These are phyloP conservation scores for Automeris io DNA, from an alignment of 2,888 invertebrate genomes.

Conservation along the genomic window DNA sequence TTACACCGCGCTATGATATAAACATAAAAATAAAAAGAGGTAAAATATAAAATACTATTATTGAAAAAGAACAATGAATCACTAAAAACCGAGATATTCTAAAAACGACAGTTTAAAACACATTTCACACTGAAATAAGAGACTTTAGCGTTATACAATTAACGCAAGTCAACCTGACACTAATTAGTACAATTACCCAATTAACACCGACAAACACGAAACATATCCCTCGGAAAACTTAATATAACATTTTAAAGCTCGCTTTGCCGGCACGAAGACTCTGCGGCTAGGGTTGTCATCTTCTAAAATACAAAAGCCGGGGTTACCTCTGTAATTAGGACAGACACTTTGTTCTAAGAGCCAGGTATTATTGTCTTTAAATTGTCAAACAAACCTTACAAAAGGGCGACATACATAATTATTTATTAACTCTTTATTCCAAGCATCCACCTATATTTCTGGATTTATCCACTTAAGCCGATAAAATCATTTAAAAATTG, in stretches of 20 bases:
- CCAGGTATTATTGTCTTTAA: neutral
- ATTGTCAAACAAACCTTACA: neutral
- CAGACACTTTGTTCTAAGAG: neutral
- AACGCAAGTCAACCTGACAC: neutral
- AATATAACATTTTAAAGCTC: constrained; percentile 3
- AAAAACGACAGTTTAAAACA: neutral
- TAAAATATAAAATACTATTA: too few relatives aligned
- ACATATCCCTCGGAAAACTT: constrained; percentile 4
- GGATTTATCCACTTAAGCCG: too few relatives aligned
- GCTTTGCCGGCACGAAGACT: constrained; percentile 5
- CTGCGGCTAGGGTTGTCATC: too few relatives aligned
- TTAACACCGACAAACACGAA: constrained; percentile 5
- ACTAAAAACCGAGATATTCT: too few relatives aligned
- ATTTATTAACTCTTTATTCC: too few relatives aligned
- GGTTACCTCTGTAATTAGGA: neutral
- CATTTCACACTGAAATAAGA: neutral
- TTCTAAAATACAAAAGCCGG: too few relatives aligned
- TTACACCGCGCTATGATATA: too few relatives aligned
- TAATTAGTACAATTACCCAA: constrained; percentile 8
- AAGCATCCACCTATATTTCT: too few relatives aligned
- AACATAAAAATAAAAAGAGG: too few relatives aligned
- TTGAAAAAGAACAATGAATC: too few relatives aligned
- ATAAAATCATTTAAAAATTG: too few relatives aligned
- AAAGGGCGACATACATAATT: neutral
- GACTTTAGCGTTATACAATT: neutral